phyloP scores from a whole-genome alignment of 2,888 invertebrate genomes.

The Rhimphoctona megacephalus region DNA sequence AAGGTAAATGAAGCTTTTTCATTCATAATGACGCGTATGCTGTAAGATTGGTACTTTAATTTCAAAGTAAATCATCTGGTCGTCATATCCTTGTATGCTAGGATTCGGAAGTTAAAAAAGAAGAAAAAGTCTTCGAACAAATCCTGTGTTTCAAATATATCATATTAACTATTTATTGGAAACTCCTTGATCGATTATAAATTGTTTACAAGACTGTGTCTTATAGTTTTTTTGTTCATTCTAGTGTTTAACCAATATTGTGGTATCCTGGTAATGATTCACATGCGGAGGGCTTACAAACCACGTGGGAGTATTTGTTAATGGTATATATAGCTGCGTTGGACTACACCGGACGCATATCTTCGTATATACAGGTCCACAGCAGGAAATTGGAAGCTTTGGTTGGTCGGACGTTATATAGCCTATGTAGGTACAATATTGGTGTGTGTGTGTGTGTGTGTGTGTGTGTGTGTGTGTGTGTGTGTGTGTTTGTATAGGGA shows the following conservation, averaged over 20 bases:
- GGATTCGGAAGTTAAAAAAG: neutral
- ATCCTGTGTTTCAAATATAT: neutral
- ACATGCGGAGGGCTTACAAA: constrained; percentile 23
- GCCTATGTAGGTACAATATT: constrained; percentile 44
- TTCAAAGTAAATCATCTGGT: neutral
- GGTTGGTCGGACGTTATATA: constrained; percentile 43
- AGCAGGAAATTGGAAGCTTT: constrained; percentile 81
- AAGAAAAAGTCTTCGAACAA: neutral
- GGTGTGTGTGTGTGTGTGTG: constrained; percentile 1
- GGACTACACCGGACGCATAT: constrained; percentile 66
- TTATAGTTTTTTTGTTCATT: neutral
- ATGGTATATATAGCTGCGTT: constrained; percentile 34
- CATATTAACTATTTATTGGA: neutral
- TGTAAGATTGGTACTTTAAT: neutral
- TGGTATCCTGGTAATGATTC: constrained; percentile 5
- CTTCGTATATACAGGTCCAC: constrained; percentile 73
- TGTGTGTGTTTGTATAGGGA: neutral
- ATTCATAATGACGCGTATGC: neutral
- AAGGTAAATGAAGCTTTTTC: neutral
- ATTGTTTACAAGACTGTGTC: neutral
- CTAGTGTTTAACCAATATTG: constrained; percentile 6
- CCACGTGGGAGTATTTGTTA: constrained; percentile 58
- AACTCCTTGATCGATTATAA: neutral
- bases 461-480: neutral
- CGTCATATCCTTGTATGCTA: neutral